Evolutionary conservation across 2,888 invertebrate species (phyloP).

Genomic region (Abrostola triplasia): DNA sequence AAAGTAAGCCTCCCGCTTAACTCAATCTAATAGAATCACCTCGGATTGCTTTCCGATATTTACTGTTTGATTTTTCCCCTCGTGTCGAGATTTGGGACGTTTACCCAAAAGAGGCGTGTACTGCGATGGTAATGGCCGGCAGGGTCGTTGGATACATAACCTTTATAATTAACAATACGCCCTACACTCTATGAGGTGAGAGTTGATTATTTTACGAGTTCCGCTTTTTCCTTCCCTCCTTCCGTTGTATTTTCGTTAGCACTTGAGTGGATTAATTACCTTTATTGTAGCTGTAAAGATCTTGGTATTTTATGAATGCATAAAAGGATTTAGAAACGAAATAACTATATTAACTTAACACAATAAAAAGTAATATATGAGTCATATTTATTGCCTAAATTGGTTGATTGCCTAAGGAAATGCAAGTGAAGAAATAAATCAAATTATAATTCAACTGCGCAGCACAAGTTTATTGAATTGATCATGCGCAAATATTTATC

Average conservation of each 20-base stretch:
- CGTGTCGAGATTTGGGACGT: conserved; percentile 80
- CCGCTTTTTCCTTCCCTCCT: conserved; percentile 53
- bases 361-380: conserved; percentile 11
- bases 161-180: conserved; percentile 80
- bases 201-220: conserved; percentile 65
- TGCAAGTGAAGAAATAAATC: conserved; percentile 52
- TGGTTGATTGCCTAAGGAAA: conserved; percentile 34
- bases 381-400: conserved; percentile 31
- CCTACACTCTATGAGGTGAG: conserved; percentile 56
- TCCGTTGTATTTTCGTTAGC: conserved; percentile 41
- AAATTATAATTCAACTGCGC: conserved; percentile 71
- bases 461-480: conserved; percentile 82
- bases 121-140: conserved; percentile 75
- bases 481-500: conserved; percentile 88
- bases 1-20: conserved; percentile 75
- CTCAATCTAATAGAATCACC: conserved; percentile 87
- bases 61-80: conserved; percentile 86
- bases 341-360: conserved; percentile 15
- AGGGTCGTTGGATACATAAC: conserved; percentile 79
- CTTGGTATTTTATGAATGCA: conserved; percentile 41
- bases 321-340: conserved; percentile 41
- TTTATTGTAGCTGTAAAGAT: conserved; percentile 39
- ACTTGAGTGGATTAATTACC: conserved; percentile 54
- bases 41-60: conserved; percentile 87
- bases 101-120: conserved; percentile 84